Evolutionary conservation across 2,113 vertebrate species (phyloP), one percentile per base, ranked within the genome.

Genomic region (Danio rerio): DNA sequence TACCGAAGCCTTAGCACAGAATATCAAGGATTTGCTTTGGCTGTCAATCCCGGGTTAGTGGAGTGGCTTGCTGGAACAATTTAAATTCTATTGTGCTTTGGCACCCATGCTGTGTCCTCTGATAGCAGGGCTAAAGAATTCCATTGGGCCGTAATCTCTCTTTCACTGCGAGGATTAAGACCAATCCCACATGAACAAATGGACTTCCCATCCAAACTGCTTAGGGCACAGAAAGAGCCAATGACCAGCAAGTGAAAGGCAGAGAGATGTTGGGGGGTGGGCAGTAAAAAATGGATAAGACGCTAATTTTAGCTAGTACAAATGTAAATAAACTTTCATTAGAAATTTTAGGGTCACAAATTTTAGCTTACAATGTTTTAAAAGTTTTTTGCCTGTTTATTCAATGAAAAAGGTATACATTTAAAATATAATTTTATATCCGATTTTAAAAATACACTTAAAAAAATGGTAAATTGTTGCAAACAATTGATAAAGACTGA

Each of bases 111-210:
- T 74, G 76, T 18, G 42, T 49, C 52, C 47, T 56, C 59, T 78
- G 76, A 53, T 65, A 76, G 52, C 81, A 2, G 63, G 69, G 63
- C 77, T 68, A 66, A 79, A 79, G 43, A 83, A 83, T 83, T 83
- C 53, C 53, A 76, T 66, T 82, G 81, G 47, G 81, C 73, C 15
- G 53, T 83, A 77, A 77, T 77, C 81, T 83, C 62, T 40, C 81
- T 55, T 76, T 76, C 50, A 43, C 59, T 43, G 80, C 31, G 21
- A 66, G 73, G 73, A 83, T 78, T 78, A 78, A 49, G 73, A 78
- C 61, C 77, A 79, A 79, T 79, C 77, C 61, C 77, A 18, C 77
- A 79, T 31, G 49, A 68, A 76, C 73, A 78, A 83, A 83, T 83
- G 63, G 72, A 78, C 73, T 83, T 77, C 53, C 18, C 53, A 43